Evolutionary conservation across 2,113 vertebrate species (phyloP).

Genomic region (Lamprotornis superbus): DNA sequence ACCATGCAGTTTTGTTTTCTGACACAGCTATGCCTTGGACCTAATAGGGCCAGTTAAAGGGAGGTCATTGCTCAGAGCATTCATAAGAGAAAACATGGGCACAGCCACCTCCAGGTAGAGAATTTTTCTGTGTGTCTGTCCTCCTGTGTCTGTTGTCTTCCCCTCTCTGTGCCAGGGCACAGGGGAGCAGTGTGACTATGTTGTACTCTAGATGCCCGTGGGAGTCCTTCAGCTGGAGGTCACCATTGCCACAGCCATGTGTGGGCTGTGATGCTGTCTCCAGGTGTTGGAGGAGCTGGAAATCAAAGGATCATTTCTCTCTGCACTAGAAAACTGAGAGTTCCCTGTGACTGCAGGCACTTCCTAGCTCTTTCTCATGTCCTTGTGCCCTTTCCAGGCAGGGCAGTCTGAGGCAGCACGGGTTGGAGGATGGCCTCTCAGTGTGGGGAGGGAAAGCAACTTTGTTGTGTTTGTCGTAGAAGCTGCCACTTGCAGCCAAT

Average conservation of each 20-base stretch:
- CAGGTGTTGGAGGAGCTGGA: not conserved
- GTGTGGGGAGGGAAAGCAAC: not conserved
- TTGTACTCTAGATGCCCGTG: not conserved
- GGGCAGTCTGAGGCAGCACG: not conserved
- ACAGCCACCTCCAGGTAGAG: not conserved
- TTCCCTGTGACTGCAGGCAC: not conserved
- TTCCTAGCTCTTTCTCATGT: not conserved
- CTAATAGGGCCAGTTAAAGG: not conserved
- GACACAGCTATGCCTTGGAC: not conserved
- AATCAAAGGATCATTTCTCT: not conserved
- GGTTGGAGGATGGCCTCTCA: not conserved
- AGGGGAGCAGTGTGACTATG: not conserved
- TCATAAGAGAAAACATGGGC: not conserved
- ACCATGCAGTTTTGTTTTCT: not conserved
- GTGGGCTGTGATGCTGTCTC: not conserved
- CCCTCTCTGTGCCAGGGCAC: not conserved
- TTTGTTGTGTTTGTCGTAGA: accelerated
- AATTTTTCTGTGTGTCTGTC: not conserved
- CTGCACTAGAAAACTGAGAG: not conserved
- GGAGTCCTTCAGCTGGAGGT: not conserved
- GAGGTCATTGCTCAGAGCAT: not conserved
- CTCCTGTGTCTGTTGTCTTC: not conserved
- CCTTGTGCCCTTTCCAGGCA: not conserved
- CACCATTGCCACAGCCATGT: accelerated
- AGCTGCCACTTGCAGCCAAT: not conserved